phyloP scores from a whole-genome alignment of 2,888 invertebrate species.

The Lasioglossum zephyrum region DNA sequence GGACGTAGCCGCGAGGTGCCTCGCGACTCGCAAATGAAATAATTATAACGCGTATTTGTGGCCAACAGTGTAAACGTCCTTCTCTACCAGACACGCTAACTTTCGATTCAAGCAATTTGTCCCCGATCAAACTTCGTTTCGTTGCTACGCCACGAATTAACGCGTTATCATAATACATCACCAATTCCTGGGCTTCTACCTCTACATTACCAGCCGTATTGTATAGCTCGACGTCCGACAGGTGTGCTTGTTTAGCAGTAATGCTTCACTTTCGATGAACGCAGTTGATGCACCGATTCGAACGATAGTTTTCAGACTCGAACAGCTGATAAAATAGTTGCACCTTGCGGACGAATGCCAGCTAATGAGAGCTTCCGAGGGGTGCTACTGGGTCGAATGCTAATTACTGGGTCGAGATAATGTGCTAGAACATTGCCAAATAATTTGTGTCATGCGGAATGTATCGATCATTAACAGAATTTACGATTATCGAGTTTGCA shows the following conservation, averaged over 20 bases:
- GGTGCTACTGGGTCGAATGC: neutral
- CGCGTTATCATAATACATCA: neutral
- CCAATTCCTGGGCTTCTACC: constrained; percentile 13
- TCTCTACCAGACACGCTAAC: neutral
- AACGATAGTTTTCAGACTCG: neutral
- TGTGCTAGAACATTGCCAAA: neutral
- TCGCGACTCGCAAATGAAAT: constrained; percentile 6
- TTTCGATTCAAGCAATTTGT: constrained; percentile 18
- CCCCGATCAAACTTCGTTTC: neutral
- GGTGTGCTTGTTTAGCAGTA: neutral
- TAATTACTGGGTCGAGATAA: neutral
- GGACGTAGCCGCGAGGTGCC: neutral
- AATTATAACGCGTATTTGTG: constrained; percentile 22
- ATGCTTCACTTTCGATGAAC: neutral
- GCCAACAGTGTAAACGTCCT: neutral
- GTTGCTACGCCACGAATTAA: neutral
- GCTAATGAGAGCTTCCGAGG: neutral
- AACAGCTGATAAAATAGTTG: neutral
- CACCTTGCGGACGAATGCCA: neutral
- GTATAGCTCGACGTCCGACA: neutral
- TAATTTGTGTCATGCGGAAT: neutral
- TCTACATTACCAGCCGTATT: neutral
- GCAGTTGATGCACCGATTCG: neutral
- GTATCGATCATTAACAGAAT: neutral
- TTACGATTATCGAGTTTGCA: neutral